Evolutionary conservation across 2,888 invertebrate species (phyloP).

Genomic region (Mimumesa dahlbomi): DNA sequence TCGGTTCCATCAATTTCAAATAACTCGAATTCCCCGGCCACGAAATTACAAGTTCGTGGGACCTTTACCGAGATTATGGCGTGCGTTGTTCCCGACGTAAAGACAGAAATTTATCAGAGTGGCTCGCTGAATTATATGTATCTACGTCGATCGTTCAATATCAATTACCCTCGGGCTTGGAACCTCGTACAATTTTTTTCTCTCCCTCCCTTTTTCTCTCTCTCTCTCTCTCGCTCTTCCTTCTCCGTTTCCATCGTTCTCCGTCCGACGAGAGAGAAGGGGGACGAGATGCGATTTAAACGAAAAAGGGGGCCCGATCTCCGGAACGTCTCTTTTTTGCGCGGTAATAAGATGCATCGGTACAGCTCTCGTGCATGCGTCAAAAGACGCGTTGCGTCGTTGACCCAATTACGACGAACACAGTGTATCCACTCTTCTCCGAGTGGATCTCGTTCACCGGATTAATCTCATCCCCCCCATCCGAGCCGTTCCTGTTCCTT

Average conservation of each 20-base stretch:
- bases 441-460: slow-evolving; percentile 9
- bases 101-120: slow-evolving; percentile 56
- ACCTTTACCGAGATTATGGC: no score
- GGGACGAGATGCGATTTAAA: slow-evolving; percentile 4
- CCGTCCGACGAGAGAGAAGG: background rate
- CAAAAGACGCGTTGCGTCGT: slow-evolving; percentile 40
- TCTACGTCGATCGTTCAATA: slow-evolving; percentile 63
- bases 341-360: slow-evolving; percentile 10
- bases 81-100: slow-evolving; percentile 31
- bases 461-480: slow-evolving; percentile 6
- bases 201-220: background rate
- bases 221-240: background rate
- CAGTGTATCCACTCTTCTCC: slow-evolving; percentile 41
- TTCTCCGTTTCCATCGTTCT: background rate
- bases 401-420: slow-evolving; percentile 53
- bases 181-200: slow-evolving; percentile 12
- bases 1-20: no score
- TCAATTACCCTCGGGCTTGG: slow-evolving; percentile 56
- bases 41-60: no score
- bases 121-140: slow-evolving; percentile 27
- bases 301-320: slow-evolving; percentile 16
- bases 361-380: slow-evolving; percentile 9
- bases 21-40: no score
- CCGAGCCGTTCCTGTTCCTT: background rate
- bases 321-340: slow-evolving; percentile 15